A percentile compares a stretch with the other conserved stretches of the same genome.
phyloP scores from a whole-genome alignment of 2,888 invertebrate species.

The Rhabditophanes sp. region DNA sequence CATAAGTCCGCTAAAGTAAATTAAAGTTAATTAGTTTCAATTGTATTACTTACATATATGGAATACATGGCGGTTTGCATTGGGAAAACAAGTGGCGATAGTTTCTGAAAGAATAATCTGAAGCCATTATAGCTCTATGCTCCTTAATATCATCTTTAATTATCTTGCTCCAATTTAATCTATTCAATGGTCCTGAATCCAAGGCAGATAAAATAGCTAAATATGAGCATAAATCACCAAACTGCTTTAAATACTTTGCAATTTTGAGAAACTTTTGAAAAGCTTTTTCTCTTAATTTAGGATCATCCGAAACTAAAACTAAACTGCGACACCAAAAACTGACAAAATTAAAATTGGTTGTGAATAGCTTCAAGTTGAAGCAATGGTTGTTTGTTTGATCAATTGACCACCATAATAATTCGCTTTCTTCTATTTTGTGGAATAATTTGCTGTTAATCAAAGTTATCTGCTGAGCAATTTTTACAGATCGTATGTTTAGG shows the following conservation, averaged over 20 bases:
- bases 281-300: constrained; percentile 83
- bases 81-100: constrained; percentile 82
- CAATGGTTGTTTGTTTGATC: constrained; percentile 92
- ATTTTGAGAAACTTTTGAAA: constrained; percentile 67
- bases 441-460: constrained; percentile 82
- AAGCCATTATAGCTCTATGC: constrained; percentile 86
- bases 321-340: constrained; percentile 63
- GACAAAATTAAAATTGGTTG: constrained; percentile 87
- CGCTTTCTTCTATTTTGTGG: constrained; percentile 68
- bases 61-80: constrained; percentile 91
- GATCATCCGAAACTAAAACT: constrained; percentile 74
- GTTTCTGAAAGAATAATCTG: constrained; percentile 89
- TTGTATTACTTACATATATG: constrained; percentile 71
- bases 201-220: constrained; percentile 84
- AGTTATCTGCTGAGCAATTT: constrained; percentile 96
- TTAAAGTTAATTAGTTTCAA: not conserved
- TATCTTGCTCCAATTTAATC: constrained; percentile 57
- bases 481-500: constrained; percentile 78
- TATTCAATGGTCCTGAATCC: constrained; percentile 74
- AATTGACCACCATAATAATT: constrained; percentile 87
- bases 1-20: constrained; percentile 65
- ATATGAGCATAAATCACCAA: constrained; percentile 97
- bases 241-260: constrained; percentile 86
- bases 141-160: constrained; percentile 52
- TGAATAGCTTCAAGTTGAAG: constrained; percentile 85